These are phyloP conservation scores for Bombyx mandarina DNA, from an alignment of 1,140 invertebrate genomes.

Conservation along the genomic window DNA sequence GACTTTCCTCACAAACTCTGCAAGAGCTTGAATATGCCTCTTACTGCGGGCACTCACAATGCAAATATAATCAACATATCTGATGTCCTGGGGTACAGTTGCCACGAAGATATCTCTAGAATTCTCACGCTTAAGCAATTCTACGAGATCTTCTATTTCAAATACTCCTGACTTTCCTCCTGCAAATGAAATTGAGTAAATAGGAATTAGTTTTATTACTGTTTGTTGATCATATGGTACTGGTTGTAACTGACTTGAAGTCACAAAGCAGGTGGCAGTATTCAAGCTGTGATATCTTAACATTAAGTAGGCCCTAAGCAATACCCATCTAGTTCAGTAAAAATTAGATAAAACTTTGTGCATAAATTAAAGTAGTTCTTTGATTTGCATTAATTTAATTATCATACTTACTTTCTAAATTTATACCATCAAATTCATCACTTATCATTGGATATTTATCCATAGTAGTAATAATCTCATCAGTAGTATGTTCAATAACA, in stretches of 20 bases:
- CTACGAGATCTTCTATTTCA: conserved; percentile 89
- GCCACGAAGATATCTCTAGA: conserved; percentile 87
- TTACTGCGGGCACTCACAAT: conserved; percentile 81
- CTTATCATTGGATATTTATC: conserved; percentile 56
- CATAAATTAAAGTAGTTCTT: no score
- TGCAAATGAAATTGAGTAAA: conserved; percentile 51
- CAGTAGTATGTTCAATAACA: conserved; percentile 77
- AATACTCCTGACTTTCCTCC: conserved; percentile 86
- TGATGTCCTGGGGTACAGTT: conserved; percentile 78
- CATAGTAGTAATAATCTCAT: conserved; percentile 69
- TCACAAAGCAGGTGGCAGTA: no score
- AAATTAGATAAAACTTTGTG: no score
- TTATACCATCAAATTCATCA: conserved; percentile 70
- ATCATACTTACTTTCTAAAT: conserved; percentile 60
- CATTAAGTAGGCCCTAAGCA: no score
- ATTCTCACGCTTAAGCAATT: conserved; percentile 83
- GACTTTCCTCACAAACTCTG: conserved; percentile 82
- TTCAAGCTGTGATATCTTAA: no score
- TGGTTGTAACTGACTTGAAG: no score
- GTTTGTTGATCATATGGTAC: no score
- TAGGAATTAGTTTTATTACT: no score
- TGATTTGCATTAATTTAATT: background rate
- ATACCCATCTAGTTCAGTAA: conserved; percentile 6
- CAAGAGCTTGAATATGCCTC: conserved; percentile 82
- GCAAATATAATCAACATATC: conserved; percentile 88